Conservation (phyloP, 2,797 vertebrate species). For the Xerus rutilus region DNA sequence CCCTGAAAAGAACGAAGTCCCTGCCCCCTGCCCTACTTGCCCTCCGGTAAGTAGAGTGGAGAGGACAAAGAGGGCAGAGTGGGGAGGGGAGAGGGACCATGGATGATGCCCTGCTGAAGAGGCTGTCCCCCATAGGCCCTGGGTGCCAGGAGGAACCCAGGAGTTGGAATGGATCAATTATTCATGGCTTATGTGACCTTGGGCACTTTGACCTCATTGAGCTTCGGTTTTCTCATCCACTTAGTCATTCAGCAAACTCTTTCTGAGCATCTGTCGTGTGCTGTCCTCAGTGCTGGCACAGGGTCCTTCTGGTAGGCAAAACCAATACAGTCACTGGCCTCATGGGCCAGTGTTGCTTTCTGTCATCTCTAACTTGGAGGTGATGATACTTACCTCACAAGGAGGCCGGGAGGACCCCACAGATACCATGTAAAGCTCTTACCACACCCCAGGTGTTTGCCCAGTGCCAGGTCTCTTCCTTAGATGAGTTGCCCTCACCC, state of each 20-base stretch:
- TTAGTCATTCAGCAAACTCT: not conserved
- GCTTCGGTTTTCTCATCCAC: not conserved
- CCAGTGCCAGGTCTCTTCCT: not conserved
- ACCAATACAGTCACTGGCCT: not conserved
- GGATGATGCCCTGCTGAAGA: not conserved
- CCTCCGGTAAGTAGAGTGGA: conserved; percentile 81
- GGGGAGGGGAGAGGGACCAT: not conserved
- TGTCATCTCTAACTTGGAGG: not conserved
- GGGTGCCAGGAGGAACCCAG: not conserved
- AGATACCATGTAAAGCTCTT: not conserved
- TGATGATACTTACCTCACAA: not conserved
- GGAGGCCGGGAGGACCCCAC: not conserved
- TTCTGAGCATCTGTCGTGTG: not conserved
- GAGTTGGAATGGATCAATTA: not conserved
- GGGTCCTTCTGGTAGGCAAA: not conserved
- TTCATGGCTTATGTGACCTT: not conserved
- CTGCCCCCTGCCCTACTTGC: conserved; percentile 90
- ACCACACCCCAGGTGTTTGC: too few species aligned
- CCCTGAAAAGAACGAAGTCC: conserved; percentile 90
- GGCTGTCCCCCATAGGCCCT: not conserved
- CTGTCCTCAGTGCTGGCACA: not conserved
- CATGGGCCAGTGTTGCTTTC: not conserved
- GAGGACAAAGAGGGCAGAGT: not conserved
- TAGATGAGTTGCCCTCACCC: not conserved
- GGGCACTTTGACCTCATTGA: not conserved